Percentiles rank a stretch among this genome's conserved stretches.
phyloP scores from a whole-genome alignment of 2,888 invertebrate species.

The Ophion obscuratus region DNA sequence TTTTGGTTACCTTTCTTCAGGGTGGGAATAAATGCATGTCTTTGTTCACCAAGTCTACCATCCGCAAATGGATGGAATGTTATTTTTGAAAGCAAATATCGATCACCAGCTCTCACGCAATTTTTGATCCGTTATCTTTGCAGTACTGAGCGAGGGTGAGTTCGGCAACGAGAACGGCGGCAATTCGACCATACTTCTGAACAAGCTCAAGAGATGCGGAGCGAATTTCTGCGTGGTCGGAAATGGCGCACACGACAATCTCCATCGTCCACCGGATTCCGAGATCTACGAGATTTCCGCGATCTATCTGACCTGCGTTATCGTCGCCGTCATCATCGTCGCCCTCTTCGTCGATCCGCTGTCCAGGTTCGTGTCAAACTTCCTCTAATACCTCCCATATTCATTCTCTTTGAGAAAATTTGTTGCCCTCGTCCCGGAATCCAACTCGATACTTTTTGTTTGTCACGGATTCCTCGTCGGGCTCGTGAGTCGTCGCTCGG shows the following conservation, averaged over 20 bases:
- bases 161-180: slow-evolving; percentile 86
- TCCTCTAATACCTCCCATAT: neutral
- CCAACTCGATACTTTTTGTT: neutral
- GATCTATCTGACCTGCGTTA: slow-evolving; percentile 94
- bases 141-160: slow-evolving; percentile 92
- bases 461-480: neutral
- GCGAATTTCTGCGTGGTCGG: slow-evolving; percentile 93
- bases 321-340: slow-evolving; percentile 94
- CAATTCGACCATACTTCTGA: slow-evolving; percentile 81
- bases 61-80: no score
- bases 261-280: slow-evolving; percentile 92
- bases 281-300: slow-evolving; percentile 95
- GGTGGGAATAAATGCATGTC: no score
- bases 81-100: no score
- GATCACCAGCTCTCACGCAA: neutral
- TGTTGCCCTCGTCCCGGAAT: no score
- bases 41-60: no score
- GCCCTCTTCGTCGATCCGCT: slow-evolving; percentile 95
- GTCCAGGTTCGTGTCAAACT: slow-evolving; percentile 87
- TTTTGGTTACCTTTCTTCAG: no score
- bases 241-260: slow-evolving; percentile 89
- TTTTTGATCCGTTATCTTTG: slow-evolving; percentile 59
- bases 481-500: neutral
- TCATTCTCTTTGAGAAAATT: neutral
- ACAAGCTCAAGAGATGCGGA: slow-evolving; percentile 88